phyloP scores from a whole-genome alignment of 2,888 invertebrate species.

The Frankliniella intonsa region DNA sequence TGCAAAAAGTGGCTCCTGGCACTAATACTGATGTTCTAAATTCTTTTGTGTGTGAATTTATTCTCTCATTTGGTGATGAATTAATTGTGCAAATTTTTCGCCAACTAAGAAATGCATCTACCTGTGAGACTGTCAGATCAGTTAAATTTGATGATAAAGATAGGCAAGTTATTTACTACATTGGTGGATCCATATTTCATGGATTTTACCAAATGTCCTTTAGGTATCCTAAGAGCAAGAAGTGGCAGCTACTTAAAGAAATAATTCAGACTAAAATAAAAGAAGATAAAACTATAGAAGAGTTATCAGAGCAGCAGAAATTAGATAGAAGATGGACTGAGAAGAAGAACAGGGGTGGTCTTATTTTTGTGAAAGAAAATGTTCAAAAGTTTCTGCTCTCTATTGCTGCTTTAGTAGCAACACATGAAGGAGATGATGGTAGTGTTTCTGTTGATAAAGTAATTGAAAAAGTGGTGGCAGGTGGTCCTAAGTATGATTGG shows the following conservation, averaged over 20 bases:
- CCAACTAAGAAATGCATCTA: no score
- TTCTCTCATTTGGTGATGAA: no score
- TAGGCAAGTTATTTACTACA: background rate
- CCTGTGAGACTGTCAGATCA: background rate
- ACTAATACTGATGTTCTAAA: no score
- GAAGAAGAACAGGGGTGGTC: background rate
- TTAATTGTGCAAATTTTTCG: no score
- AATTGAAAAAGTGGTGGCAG: background rate
- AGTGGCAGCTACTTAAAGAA: background rate
- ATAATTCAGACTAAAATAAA: background rate
- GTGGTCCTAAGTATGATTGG: background rate
- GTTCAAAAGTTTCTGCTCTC: background rate
- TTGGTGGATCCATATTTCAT: background rate
- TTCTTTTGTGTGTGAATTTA: no score
- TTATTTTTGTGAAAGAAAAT: background rate
- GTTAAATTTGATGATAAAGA: background rate
- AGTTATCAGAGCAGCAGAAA: background rate
- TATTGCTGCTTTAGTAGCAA: background rate
- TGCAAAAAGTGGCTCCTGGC: no score
- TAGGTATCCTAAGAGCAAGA: background rate
- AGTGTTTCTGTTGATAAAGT: background rate
- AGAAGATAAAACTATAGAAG: background rate
- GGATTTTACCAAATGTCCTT: background rate
- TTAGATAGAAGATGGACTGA: background rate
- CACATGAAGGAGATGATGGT: background rate